Percentiles rank a stretch among this genome's conserved stretches.
Evolutionary conservation across 1,140 invertebrate genomes (phyloP).

Genomic region (Campodea augens): DNA sequence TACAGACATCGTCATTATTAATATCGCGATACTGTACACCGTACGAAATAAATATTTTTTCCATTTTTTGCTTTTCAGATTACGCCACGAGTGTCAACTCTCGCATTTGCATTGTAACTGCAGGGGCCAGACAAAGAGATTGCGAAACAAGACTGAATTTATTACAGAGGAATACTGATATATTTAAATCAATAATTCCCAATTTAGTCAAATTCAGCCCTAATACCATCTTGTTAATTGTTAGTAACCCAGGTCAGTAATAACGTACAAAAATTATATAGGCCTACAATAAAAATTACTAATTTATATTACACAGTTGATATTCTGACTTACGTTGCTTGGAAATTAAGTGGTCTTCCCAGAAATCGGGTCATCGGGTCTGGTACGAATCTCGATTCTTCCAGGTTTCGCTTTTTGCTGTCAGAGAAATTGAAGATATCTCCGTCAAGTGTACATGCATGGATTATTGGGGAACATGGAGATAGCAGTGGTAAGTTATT

Average conservation of each 20-base stretch:
- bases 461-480: constrained; percentile 74
- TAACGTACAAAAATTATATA: background rate
- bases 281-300: background rate
- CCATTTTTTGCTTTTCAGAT: too few species aligned
- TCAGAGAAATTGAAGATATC: constrained; percentile 60
- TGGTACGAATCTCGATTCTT: constrained; percentile 78
- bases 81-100: constrained; percentile 58
- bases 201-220: constrained; percentile 66
- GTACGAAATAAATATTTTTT: too few species aligned
- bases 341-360: constrained; percentile 76
- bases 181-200: constrained; percentile 68
- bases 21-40: too few species aligned
- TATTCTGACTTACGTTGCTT: constrained; percentile 77
- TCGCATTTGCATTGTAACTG: constrained; percentile 66
- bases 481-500: constrained; percentile 44
- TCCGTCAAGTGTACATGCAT: constrained; percentile 64
- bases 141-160: constrained; percentile 62
- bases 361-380: constrained; percentile 71
- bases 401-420: constrained; percentile 69
- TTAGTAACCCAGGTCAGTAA: constrained; percentile 55
- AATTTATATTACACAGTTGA: constrained; percentile 35
- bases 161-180: constrained; percentile 74
- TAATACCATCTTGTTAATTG: constrained; percentile 64
- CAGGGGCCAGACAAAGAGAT: constrained; percentile 69
- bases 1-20: too few species aligned